Percentiles rank a stretch among this genome's conserved stretches.
Conservation (phyloP, 35 echinoderm and acorn worm species). For the Stichopus chloronotus region DNA sequence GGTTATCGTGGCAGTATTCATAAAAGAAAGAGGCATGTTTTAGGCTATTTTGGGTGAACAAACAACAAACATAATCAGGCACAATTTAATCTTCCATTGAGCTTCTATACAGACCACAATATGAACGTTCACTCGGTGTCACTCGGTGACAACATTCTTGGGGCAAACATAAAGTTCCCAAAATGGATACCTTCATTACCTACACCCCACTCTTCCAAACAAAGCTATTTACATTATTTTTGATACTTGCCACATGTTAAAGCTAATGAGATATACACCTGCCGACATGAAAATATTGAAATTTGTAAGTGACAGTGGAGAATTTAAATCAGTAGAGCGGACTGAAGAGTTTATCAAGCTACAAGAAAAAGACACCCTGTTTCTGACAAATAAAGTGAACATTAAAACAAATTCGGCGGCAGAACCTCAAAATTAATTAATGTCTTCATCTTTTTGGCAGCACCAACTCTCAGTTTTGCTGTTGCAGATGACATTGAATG, state of each 20-base stretch:
- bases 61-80: slow-evolving; percentile 36
- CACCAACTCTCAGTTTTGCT: slow-evolving; percentile 8
- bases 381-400: slow-evolving; percentile 24
- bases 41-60: not conserved
- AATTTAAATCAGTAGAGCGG: not conserved
- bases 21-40: not conserved
- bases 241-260: too few relatives aligned
- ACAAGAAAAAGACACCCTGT: slow-evolving; percentile 24
- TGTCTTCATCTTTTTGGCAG: not conserved
- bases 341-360: not conserved
- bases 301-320: slow-evolving; percentile 1
- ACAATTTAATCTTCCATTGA: slow-evolving; percentile 7
- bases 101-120: not conserved
- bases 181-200: not conserved
- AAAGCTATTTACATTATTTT: not conserved
- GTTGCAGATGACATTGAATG: slow-evolving; percentile 30
- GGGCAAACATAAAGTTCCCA: not conserved
- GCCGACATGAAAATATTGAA: not conserved
- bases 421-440: slow-evolving; percentile 9
- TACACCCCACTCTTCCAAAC: not conserved
- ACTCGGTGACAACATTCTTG: slow-evolving; percentile 20
- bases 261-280: too few relatives aligned
- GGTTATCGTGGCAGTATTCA: not conserved
- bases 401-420: not conserved
- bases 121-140: not conserved